These are phyloP conservation scores for Gopherus evgoodei DNA, from an alignment of 2,113 vertebrate species.

Conservation along the genomic window DNA sequence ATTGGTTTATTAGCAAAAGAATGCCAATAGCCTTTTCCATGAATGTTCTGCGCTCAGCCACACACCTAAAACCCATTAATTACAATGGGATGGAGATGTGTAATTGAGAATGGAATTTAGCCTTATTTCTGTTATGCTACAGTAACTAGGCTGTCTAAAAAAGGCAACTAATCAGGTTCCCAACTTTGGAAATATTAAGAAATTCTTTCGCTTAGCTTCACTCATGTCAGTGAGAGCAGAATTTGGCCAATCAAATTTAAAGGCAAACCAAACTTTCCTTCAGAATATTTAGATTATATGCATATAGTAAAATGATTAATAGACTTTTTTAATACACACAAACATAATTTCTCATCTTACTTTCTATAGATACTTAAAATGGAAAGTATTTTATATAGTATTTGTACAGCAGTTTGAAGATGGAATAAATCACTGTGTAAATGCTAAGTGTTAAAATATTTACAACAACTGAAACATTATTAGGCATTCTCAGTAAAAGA, in stretches of 20 bases:
- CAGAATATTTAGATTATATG: background rate
- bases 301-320: background rate
- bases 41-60: background rate
- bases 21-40: background rate
- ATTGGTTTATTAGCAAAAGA: too few species aligned
- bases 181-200: too few species aligned
- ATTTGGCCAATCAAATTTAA: background rate
- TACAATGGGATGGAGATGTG: background rate
- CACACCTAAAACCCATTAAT: background rate
- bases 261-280: background rate
- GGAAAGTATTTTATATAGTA: too few species aligned
- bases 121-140: background rate
- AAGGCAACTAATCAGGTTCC: background rate
- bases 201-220: too few species aligned
- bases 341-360: too few species aligned
- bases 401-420: too few species aligned
- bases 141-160: background rate
- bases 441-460: too few species aligned
- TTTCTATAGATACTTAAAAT: too few species aligned
- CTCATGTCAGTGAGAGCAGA: too few species aligned
- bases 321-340: background rate
- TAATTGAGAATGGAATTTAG: background rate
- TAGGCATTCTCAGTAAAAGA: too few species aligned
- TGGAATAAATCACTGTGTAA: too few species aligned
- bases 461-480: too few species aligned